These are phyloP conservation scores for Speoplatyrhinus poulsoni DNA, from an alignment of 2,113 vertebrate species.

Conservation along the genomic window DNA sequence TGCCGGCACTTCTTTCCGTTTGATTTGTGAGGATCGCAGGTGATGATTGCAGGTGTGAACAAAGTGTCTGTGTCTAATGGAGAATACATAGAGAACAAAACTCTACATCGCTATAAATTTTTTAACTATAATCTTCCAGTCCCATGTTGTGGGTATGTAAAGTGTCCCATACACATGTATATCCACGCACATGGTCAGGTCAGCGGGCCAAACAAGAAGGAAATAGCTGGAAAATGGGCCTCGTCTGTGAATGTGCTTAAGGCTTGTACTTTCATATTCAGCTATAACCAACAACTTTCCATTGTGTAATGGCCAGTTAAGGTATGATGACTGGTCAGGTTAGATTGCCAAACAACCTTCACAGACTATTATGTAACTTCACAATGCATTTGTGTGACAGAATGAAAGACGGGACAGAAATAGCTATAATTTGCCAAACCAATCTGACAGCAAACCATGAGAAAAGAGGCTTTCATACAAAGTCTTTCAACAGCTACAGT, in stretches of 20 bases:
- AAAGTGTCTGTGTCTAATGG: conserved; percentile 2
- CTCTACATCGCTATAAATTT: not conserved
- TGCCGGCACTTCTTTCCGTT: conserved; percentile 13
- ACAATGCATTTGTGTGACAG: not conserved
- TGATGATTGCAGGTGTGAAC: conserved; percentile 27
- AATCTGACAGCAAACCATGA: not conserved
- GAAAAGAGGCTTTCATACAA: too few species aligned
- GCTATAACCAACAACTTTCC: not conserved
- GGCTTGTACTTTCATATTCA: conserved; percentile 14
- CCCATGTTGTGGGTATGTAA: conserved; percentile 4
- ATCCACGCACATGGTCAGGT: conserved; percentile 58
- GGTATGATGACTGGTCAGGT: not conserved
- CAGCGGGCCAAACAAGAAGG: conserved; percentile 39
- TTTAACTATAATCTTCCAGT: conserved; percentile 7
- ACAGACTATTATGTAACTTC: conserved; percentile 4
- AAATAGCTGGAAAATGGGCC: conserved; percentile 61
- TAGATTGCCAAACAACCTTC: not conserved
- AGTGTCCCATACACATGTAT: conserved; percentile 37
- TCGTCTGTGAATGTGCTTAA: conserved; percentile 61
- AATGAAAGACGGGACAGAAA: not conserved
- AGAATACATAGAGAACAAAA: not conserved
- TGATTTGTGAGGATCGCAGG: conserved; percentile 22
- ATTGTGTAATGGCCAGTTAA: conserved; percentile 1
- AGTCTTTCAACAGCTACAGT: too few species aligned
- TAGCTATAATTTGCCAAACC: not conserved